Percentiles rank a stretch among this genome's conserved stretches.
Evolutionary conservation across 2,113 vertebrate genomes (phyloP).

Genomic region (Azemiops feae): DNA sequence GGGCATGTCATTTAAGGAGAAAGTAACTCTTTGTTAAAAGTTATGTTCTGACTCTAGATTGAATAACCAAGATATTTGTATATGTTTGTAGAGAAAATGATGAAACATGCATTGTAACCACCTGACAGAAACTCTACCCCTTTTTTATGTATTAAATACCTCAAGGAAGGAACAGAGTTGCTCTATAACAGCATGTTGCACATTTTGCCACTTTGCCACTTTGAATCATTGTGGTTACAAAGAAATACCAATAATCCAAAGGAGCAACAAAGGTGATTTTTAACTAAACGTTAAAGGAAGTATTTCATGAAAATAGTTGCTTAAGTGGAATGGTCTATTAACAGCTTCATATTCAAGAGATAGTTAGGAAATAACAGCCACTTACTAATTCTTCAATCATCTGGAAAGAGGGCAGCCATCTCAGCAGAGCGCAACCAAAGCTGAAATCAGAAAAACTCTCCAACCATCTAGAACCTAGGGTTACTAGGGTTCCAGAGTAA

Average conservation of each 20-base stretch:
- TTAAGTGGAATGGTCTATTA: not conserved
- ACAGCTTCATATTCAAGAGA: not conserved
- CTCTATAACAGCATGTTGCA: not conserved
- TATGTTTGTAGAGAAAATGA: not conserved
- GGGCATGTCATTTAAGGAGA: not conserved
- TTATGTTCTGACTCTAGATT: not conserved
- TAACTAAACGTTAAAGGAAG: not conserved
- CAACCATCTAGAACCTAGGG: not conserved
- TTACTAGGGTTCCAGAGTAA: not conserved
- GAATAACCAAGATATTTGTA: not conserved
- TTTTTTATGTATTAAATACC: not conserved
- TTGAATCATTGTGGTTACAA: not conserved
- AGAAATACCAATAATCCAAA: not conserved
- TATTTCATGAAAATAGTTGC: not conserved
- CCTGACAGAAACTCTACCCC: not conserved
- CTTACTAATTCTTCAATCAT: not conserved
- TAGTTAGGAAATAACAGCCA: not conserved
- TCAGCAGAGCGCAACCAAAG: not conserved
- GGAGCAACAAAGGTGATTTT: not conserved
- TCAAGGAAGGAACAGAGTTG: not conserved
- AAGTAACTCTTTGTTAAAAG: not conserved
- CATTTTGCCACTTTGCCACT: not conserved
- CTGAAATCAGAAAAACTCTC: not conserved
- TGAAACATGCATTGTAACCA: not conserved
- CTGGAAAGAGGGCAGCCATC: not conserved